phyloP scores from a whole-genome alignment of 2,113 vertebrate species.

The human (Homo sapiens) region GRCh38 chr2:172821001-172821500 shows the following conservation, averaged over 20 bases:
- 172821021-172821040: constrained; percentile 32
- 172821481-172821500: constrained; percentile 83
- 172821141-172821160: neutral
- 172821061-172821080: constrained; percentile 15
- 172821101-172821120: constrained; percentile 43
- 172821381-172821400: constrained; percentile 26
- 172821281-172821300: neutral
- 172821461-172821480: constrained; percentile 78
- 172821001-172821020: constrained; percentile 27
- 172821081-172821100: constrained; percentile 46
- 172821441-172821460: constrained; percentile 67
- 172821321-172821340: no score
- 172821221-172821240: neutral
- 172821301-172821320: neutral
- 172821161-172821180: neutral
- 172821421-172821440: neutral
- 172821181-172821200: neutral
- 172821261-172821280: neutral
- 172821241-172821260: neutral
- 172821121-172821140: neutral
- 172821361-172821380: neutral
- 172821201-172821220: neutral
- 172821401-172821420: constrained; percentile 53
- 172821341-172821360: neutral
- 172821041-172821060: neutral